Percentiles rank a stretch among this genome's conserved stretches.
These are phyloP conservation scores for Acanthopagrus latus DNA, from an alignment of 2,797 vertebrate genomes.

Conservation along the genomic window DNA sequence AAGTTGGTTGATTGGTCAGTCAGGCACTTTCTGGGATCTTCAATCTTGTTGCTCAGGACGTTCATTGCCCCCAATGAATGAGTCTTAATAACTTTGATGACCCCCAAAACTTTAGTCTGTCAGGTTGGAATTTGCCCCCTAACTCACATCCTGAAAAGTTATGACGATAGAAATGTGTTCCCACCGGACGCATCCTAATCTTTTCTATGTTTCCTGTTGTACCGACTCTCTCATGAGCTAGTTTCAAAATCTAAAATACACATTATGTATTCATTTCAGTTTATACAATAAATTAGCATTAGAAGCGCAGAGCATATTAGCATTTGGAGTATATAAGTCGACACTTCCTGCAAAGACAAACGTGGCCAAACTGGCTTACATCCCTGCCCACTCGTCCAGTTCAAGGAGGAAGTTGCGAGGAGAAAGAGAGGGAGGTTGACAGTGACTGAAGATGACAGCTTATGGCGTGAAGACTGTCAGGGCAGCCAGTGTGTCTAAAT, in stretches of 20 bases:
- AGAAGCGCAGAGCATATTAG: neutral
- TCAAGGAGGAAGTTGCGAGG: constrained; percentile 11
- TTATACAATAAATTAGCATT: neutral
- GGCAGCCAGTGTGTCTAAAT: constrained; percentile 72
- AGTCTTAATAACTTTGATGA: neutral
- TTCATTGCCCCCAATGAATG: neutral
- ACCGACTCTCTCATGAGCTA: too few species aligned
- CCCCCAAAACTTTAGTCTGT: too few species aligned
- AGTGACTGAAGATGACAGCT: constrained; percentile 73
- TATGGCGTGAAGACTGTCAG: constrained; percentile 62
- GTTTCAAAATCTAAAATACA: too few species aligned
- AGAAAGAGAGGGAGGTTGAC: constrained; percentile 59
- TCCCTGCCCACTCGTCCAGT: neutral
- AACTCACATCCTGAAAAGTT: too few species aligned
- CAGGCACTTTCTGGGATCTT: neutral
- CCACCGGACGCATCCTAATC: too few species aligned
- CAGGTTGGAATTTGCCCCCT: too few species aligned
- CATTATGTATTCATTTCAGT: neutral
- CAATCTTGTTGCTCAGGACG: neutral
- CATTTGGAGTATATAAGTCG: neutral
- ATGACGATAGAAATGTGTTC: too few species aligned
- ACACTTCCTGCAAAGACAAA: neutral
- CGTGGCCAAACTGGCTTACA: neutral
- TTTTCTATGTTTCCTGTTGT: too few species aligned
- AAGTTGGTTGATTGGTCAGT: constrained; percentile 37